Percentiles rank a stretch among this genome's conserved stretches.
Evolutionary conservation across 2,113 vertebrate genomes (phyloP).

Genomic region (Corythaixoides concolor): DNA sequence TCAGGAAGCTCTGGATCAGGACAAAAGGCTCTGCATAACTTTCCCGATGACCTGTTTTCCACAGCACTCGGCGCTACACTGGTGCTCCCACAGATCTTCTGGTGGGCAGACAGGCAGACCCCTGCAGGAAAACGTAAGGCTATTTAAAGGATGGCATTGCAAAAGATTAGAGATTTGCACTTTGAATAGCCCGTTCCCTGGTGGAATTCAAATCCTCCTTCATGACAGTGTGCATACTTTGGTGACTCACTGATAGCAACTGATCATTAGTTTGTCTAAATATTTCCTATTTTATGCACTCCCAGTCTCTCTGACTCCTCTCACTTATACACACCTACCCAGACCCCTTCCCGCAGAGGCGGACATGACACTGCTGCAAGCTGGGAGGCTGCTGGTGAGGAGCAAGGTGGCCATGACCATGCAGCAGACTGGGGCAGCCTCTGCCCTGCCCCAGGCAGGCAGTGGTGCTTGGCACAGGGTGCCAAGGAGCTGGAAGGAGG

Average conservation of each 20-base stretch:
- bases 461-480: not conserved
- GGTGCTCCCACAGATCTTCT: not conserved
- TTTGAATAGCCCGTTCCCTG: not conserved
- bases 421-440: not conserved
- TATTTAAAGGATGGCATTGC: not conserved
- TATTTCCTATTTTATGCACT: not conserved
- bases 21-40: not conserved
- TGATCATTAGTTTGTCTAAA: not conserved
- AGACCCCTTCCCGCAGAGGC: not conserved
- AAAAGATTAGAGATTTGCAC: not conserved
- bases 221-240: rapidly evolving
- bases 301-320: rapidly evolving
- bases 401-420: not conserved
- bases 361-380: rapidly evolving
- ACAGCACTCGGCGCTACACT: rapidly evolving
- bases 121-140: not conserved
- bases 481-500: not conserved
- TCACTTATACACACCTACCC: not conserved
- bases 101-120: not conserved
- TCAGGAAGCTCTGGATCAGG: not conserved
- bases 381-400: not conserved
- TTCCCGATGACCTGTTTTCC: not conserved
- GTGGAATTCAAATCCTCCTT: not conserved
- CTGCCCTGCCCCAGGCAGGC: not conserved
- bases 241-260: not conserved